Evolutionary conservation across 2,888 invertebrate species (phyloP).

Genomic region (Patella ulyssiponensis): DNA sequence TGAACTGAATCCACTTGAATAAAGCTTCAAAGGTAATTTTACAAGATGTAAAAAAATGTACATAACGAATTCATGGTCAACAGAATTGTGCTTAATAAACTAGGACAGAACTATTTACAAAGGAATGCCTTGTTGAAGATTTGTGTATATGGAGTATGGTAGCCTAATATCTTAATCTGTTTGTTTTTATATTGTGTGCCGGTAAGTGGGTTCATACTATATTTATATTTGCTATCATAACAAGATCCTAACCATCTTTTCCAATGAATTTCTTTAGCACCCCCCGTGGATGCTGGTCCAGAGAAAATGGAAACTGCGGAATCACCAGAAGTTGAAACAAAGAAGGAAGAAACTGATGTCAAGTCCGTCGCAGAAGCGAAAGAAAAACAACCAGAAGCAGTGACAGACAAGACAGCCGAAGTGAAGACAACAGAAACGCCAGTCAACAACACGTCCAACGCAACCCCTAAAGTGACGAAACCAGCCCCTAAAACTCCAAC

Average conservation of each 20-base stretch:
- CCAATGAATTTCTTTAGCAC: conserved; percentile 12
- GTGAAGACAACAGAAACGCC: not conserved
- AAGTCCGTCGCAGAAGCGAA: conserved; percentile 73
- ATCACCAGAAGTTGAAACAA: conserved; percentile 69
- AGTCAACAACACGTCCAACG: not conserved
- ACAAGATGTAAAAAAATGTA: no score
- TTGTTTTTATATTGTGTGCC: conserved; percentile 1
- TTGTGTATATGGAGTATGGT: not conserved
- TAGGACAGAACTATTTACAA: no score
- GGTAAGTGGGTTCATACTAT: not conserved
- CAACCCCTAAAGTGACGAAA: not conserved
- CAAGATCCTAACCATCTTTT: conserved; percentile 12
- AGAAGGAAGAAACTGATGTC: conserved; percentile 74
- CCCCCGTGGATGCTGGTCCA: conserved; percentile 1
- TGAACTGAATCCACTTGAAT: no score
- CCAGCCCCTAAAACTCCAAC: not conserved
- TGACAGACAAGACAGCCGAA: not conserved
- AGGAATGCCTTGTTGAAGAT: no score
- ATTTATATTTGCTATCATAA: not conserved
- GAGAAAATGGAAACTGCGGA: conserved; percentile 19
- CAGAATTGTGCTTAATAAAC: no score
- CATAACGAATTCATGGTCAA: no score
- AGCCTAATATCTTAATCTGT: not conserved
- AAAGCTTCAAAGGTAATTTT: no score
- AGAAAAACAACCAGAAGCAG: not conserved